Evolutionary conservation across 2,888 invertebrate species (phyloP), one percentile per base, ranked within the genome.

Genomic region (Limnephilus auricula): DNA sequence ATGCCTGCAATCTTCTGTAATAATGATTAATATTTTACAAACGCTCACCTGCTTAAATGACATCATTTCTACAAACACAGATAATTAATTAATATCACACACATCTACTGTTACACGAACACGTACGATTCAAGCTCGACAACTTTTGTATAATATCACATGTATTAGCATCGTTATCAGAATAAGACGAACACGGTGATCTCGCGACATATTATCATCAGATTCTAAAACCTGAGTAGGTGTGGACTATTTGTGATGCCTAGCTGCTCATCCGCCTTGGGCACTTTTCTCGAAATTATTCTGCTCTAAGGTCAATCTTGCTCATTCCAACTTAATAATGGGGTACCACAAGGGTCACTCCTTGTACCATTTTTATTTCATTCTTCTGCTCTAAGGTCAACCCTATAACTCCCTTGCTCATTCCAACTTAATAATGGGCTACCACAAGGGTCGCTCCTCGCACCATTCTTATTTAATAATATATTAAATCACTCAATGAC

Each of bases 111-210:
- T 65, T 65, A 65, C 65, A n/a, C 65, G 65, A n/a, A 65, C 25
- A 65, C 65, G 18, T 65, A 25, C 9, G 25, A 9, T 65, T 65
- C 65, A 65, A n/a, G 65, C 65, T n/a, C 65, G 25, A 25, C 25
- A 65, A 25, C n/a, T 65, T 65, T 65, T 65, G 65, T 40, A 40
- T 40, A 25, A 65, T 65, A 65, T 65, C 25, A 65, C 25, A 6
- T 65, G 18, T 65, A 82, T 82, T 82, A 82, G 32, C 6, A 10
- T n/a, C 25, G 86, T 40, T 31, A 86, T 86, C 65, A 50, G 50
- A 65, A 86, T 50, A 86, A 50, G 86, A 86, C 86, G 45, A 15
- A 15, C 85, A 83, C 10, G 30, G 65, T 50, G 31, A 31, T 86
- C 32, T 86, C 86, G 65, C 65, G 86, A 30, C 86, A 30, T 2